These are phyloP conservation scores for Drosophila paracracens DNA, from an alignment of 2,888 invertebrate species.

Conservation along the genomic window DNA sequence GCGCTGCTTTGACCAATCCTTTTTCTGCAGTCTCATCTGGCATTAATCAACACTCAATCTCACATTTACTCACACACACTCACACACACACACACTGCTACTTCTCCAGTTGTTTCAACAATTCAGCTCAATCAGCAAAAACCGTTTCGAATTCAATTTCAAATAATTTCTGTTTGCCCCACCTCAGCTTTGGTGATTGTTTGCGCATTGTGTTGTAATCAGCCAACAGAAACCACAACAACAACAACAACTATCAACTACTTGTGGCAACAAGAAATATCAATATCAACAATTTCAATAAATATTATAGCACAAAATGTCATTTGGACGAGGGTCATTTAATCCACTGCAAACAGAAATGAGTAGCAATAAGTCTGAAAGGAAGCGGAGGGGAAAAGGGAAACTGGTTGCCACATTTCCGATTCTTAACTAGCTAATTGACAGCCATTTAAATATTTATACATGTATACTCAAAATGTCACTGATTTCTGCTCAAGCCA, in stretches of 20 bases:
- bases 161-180: slow-evolving; percentile 39
- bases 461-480: slow-evolving; percentile 10
- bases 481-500: slow-evolving; percentile 10
- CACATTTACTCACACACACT: neutral
- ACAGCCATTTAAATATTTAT: slow-evolving; percentile 39
- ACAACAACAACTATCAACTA: slow-evolving; percentile 2
- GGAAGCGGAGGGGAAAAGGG: neutral
- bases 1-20: neutral
- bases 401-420: slow-evolving; percentile 23
- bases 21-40: slow-evolving; percentile 28
- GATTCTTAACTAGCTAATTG: slow-evolving; percentile 45
- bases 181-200: slow-evolving; percentile 8
- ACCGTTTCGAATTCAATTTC: slow-evolving; percentile 27
- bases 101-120: slow-evolving; percentile 39
- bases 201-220: slow-evolving; percentile 18
- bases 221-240: slow-evolving; percentile 31
- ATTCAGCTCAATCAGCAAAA: slow-evolving; percentile 32
- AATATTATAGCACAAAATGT: slow-evolving; percentile 16
- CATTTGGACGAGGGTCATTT: slow-evolving; percentile 52
- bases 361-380: slow-evolving; percentile 29
- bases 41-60: slow-evolving; percentile 35
- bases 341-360: slow-evolving; percentile 39
- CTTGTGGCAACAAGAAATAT: slow-evolving; percentile 19
- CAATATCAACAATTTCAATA: slow-evolving; percentile 24
- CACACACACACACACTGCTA: slow-evolving; percentile 14